Percentiles rank a stretch among this genome's conserved stretches.
phyloP scores from a whole-genome alignment of 1,140 invertebrate genomes.

The Drosophila mayri region DNA sequence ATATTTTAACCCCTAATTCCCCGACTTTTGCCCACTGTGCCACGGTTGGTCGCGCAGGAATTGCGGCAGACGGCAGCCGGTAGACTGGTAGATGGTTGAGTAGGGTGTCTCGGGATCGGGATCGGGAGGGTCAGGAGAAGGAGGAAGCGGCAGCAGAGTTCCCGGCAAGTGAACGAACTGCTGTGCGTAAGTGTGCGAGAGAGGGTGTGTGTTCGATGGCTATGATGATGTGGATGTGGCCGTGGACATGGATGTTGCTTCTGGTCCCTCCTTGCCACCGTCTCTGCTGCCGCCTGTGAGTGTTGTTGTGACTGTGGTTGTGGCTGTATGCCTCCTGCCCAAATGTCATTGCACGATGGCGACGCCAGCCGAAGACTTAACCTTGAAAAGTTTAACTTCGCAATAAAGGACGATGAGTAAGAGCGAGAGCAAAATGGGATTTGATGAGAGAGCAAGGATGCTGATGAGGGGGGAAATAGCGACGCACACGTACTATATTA shows the following conservation, averaged over 20 bases:
- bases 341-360: constrained; percentile 75
- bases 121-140: constrained; percentile 9
- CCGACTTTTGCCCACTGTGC: constrained; percentile 12
- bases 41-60: constrained; percentile 41
- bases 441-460: constrained; percentile 1
- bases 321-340: constrained; percentile 27
- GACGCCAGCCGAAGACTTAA: constrained; percentile 64
- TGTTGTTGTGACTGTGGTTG: constrained; percentile 10
- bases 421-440: constrained; percentile 2
- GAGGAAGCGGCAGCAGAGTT: constrained; percentile 29
- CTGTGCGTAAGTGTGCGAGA: constrained; percentile 26
- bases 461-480: constrained; percentile 11
- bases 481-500: constrained; percentile 1
- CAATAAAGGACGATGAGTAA: constrained; percentile 41
- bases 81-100: constrained; percentile 12
- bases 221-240: constrained; percentile 38
- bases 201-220: constrained; percentile 20
- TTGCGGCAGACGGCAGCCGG: constrained; percentile 42
- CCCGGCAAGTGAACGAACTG: constrained; percentile 61
- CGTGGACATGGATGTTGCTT: constrained; percentile 44
- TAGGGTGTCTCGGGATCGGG: constrained; percentile 12
- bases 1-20: not conserved
- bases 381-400: constrained; percentile 72
- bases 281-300: not conserved
- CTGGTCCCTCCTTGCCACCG: constrained; percentile 28